Conservation (phyloP, 2,113 vertebrate genomes). For the Myiozetetes cayanensis region DNA sequence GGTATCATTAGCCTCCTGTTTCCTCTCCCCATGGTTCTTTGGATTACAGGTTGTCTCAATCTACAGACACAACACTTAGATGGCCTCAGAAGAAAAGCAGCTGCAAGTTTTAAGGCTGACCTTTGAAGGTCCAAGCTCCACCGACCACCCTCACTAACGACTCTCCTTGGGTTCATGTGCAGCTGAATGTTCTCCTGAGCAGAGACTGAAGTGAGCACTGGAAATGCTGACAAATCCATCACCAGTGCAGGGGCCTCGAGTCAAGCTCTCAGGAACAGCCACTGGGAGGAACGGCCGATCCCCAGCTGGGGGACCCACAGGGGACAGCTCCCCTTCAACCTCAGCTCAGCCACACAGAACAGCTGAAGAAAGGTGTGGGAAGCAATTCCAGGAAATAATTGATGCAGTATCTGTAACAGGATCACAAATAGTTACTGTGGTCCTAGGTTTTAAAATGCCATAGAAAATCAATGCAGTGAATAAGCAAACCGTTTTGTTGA, state of each 20-base stretch:
- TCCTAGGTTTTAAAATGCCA: background rate
- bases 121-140: background rate
- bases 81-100: background rate
- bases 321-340: background rate
- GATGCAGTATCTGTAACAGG: background rate
- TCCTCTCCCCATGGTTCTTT: background rate
- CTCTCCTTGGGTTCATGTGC: background rate
- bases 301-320: accelerated
- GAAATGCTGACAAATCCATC: background rate
- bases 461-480: background rate
- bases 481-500: background rate
- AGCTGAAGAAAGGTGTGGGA: background rate
- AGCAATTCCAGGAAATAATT: background rate
- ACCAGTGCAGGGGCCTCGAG: background rate
- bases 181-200: background rate
- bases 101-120: background rate
- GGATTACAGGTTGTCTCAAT: constrained; percentile 30
- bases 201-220: background rate
- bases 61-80: background rate
- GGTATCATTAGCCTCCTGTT: constrained; percentile 40
- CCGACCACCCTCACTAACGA: background rate
- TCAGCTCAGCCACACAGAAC: background rate
- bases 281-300: background rate
- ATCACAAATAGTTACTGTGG: background rate
- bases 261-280: background rate